Conservation (phyloP, 2,888 invertebrate species). For the Pheosia tremula region DNA sequence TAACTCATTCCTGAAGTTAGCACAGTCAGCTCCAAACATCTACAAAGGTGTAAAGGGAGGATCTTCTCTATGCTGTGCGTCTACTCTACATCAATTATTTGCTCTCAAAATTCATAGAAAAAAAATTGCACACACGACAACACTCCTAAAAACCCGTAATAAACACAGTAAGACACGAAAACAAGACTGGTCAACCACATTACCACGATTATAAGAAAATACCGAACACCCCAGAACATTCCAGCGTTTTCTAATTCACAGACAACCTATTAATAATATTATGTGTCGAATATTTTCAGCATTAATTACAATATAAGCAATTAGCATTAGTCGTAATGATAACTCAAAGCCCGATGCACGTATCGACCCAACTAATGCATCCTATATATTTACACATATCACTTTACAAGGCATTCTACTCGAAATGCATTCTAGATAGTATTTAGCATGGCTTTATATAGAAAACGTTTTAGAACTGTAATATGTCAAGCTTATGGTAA, state of each 20-base stretch:
- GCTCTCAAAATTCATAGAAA: not conserved
- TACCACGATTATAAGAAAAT: not conserved
- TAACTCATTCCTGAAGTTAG: not conserved
- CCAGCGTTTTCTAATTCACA: not conserved
- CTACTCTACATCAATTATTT: not conserved
- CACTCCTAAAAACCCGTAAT: not conserved
- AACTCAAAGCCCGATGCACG: not conserved
- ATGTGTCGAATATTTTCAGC: too few relatives aligned
- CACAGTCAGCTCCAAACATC: not conserved
- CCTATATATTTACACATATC: not conserved
- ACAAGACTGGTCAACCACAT: not conserved
- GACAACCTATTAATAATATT: not conserved
- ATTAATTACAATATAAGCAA: not conserved
- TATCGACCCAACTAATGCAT: not conserved
- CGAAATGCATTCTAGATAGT: not conserved
- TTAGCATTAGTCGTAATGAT: not conserved
- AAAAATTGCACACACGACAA: not conserved
- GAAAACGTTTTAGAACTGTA: not conserved
- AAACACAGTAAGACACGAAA: not conserved
- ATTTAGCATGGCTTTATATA: not conserved
- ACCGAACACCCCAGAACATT: not conserved
- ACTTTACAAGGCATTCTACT: not conserved
- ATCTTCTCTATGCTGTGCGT: too few relatives aligned
- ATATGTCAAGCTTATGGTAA: not conserved
- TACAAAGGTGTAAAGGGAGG: too few relatives aligned